Evolutionary conservation across 1,140 invertebrate species (phyloP).

Genomic region (Calliopsis andreniformis): DNA sequence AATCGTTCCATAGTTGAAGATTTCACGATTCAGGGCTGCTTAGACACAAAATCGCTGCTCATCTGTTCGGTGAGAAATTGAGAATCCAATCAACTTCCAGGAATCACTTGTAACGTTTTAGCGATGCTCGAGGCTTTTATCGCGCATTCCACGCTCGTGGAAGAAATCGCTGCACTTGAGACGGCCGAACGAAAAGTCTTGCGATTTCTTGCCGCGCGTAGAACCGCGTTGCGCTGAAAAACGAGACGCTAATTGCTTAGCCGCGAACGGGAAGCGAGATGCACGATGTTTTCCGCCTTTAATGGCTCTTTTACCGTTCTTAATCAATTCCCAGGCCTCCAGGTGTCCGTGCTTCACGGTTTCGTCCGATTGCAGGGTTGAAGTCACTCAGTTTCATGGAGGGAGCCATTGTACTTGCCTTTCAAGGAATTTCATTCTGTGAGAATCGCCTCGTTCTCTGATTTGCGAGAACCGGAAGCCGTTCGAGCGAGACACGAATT

Average conservation of each 20-base stretch:
- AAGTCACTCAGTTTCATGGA: neutral
- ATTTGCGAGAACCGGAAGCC: constrained; percentile 30
- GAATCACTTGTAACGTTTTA: neutral
- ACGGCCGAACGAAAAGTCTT: neutral
- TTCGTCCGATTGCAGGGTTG: constrained; percentile 10
- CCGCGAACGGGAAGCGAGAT: neutral
- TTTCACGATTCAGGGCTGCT: too few relatives aligned
- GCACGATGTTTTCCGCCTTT: neutral
- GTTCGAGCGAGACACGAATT: constrained; percentile 46
- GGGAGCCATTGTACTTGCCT: neutral
- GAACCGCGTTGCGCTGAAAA: constrained; percentile 1
- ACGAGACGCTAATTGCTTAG: constrained; percentile 18
- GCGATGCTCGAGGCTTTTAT: neutral
- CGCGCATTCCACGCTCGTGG: neutral
- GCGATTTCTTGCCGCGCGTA: neutral
- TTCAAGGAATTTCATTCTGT: neutral
- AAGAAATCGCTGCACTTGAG: too few relatives aligned
- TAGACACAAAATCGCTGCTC: too few relatives aligned
- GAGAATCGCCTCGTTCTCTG: neutral
- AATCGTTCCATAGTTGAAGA: too few relatives aligned
- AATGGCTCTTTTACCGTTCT: constrained; percentile 34
- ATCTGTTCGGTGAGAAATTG: neutral
- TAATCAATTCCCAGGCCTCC: constrained; percentile 1
- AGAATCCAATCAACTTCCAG: too few relatives aligned
- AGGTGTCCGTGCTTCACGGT: constrained; percentile 8